Percentiles rank a stretch among this genome's conserved stretches.
These are phyloP conservation scores for Nematostella vectensis DNA, from an alignment of 92 coral and sea anemone genomes.

Conservation along the genomic window DNA sequence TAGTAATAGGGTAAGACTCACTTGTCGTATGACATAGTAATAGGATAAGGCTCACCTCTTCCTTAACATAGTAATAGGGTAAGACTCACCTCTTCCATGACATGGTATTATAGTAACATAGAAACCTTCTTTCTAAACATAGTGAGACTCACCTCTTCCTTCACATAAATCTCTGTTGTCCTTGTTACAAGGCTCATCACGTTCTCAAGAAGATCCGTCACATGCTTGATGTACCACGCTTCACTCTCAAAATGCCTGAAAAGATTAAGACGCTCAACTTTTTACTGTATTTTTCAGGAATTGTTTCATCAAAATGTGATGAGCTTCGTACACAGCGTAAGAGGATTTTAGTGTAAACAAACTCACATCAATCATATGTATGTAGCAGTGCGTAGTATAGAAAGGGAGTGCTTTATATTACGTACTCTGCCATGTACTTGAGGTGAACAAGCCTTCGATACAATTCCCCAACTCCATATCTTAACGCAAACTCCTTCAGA, in stretches of 20 bases:
- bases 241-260: slow-evolving; percentile 67
- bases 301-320: not conserved
- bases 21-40: no score
- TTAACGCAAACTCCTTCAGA: slow-evolving; percentile 70
- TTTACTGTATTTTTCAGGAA: not conserved
- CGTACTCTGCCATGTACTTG: slow-evolving; percentile 69
- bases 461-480: slow-evolving; percentile 76
- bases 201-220: slow-evolving; percentile 37
- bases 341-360: not conserved
- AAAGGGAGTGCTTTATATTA: no score
- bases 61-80: no score
- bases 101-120: no score
- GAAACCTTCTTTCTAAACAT: no score
- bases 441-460: slow-evolving; percentile 66
- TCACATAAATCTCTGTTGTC: slow-evolving; percentile 55
- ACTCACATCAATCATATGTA: no score
- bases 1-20: no score
- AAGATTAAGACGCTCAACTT: not conserved
- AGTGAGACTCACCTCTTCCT: slow-evolving; percentile 75
- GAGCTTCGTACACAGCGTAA: not conserved
- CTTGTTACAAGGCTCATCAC: slow-evolving; percentile 42
- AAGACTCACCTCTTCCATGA: no score
- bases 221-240: slow-evolving; percentile 69
- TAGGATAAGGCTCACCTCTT: no score
- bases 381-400: no score